Base-by-base conservation (phyloP, 2,113 vertebrate genomes). In the Corydoras sp. region DNA sequence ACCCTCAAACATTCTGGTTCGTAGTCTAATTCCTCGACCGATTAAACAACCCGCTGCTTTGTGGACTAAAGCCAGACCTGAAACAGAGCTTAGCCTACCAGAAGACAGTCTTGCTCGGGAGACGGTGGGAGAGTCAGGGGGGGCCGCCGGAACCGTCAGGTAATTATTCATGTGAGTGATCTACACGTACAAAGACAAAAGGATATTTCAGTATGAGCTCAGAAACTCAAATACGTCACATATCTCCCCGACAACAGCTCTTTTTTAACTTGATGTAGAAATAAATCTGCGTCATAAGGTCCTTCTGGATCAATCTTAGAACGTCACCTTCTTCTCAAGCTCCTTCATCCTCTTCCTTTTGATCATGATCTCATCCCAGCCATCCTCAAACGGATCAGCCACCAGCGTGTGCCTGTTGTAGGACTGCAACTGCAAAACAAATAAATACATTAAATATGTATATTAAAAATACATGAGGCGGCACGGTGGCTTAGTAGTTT, bases 401-500 rank as follows among this genome's bases (percentile, higher is more conserved):
- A 98, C 86, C 76, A 99, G 90, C 0, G 96, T 97, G 83, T 99
- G 95, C 70, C 96, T 88, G 87, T 98, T 99, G 85, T 99, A 99
- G 55, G 96, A 98, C 43, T 92, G 92, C 77, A 99, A 80, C 97
- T 99, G 84, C 6, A 68, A 54, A 76, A 70, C 56, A 78, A 0
- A 11, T 24, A 24, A 18, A 32, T 14, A 24, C 6, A 30, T 48
- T 15, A 11, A 3, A 30, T 3, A 55, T 43, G 35, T 43, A 43
- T 43, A 43, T 43, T 5, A 43, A 43, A 43, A 2, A 43, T 43
- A 43, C 18, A 2, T 24, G 1, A 43, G 35, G 35, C 35, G 35
- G 18, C 18, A 24, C 18, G 18, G 2, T 24, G 18, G 18, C 18
- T 1, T 24, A 24, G 18, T 24, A 2, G 18, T n/a, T 24, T 24